Evolutionary conservation across 2,888 invertebrate genomes (phyloP).

Genomic region (Tipula confusa): DNA sequence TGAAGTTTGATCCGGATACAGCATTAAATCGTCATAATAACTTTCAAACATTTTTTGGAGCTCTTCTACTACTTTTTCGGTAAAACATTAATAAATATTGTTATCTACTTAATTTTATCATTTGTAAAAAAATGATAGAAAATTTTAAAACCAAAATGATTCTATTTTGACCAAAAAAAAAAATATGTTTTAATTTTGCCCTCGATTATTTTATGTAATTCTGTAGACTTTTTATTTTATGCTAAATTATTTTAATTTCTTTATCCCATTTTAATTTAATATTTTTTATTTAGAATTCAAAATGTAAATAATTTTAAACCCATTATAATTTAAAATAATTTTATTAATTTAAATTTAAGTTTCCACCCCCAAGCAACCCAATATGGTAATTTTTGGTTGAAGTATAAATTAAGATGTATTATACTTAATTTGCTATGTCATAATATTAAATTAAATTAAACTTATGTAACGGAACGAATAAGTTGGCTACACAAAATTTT

Average conservation of each 20-base stretch:
- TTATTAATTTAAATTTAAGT: neutral
- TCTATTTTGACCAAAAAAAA: neutral
- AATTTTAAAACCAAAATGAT: neutral
- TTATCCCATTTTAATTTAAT: neutral
- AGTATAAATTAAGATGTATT: neutral
- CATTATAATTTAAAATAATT: neutral
- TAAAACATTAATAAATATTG: slow-evolving; percentile 47
- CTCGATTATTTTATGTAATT: neutral
- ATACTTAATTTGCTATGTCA: neutral
- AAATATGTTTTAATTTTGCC: neutral
- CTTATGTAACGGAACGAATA: neutral
- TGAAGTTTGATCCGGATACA: slow-evolving; percentile 76
- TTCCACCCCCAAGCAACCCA: neutral
- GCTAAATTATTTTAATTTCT: neutral
- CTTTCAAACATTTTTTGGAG: slow-evolving; percentile 89
- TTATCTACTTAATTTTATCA: slow-evolving; percentile 3
- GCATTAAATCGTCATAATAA: slow-evolving; percentile 93
- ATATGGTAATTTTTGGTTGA: slow-evolving; percentile 16
- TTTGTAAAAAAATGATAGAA: neutral
- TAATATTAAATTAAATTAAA: neutral
- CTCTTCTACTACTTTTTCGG: slow-evolving; percentile 90
- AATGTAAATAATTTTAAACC: neutral
- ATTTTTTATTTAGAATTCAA: no score
- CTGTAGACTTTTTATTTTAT: neutral
- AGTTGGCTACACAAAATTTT: neutral